A percentile compares a stretch with the other conserved stretches of the same genome.
Evolutionary conservation across 1,140 invertebrate genomes (phyloP).

Genomic region (Dendroctonus ponderosae): DNA sequence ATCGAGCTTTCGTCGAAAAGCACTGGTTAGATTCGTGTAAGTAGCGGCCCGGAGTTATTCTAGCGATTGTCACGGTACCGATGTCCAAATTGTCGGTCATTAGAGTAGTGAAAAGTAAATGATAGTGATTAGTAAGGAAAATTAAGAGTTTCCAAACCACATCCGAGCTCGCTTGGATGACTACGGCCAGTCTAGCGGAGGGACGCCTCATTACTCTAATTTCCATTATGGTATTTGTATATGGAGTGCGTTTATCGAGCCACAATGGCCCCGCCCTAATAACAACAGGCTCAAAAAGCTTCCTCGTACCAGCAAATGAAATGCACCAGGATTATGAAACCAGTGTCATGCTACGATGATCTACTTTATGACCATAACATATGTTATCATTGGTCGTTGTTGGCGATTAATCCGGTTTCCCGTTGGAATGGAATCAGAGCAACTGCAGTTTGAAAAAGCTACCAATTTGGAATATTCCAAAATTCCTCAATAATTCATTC

Average conservation of each 20-base stretch:
- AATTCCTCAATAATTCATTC: too few relatives aligned
- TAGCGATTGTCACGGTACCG: constrained; percentile 28
- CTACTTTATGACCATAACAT: neutral
- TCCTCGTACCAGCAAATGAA: constrained; percentile 40
- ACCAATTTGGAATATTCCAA: too few relatives aligned
- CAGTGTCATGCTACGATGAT: constrained; percentile 36
- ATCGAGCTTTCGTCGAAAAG: too few relatives aligned
- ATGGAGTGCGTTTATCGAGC: constrained; percentile 41
- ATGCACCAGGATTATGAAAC: constrained; percentile 36
- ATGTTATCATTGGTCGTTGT: too few relatives aligned
- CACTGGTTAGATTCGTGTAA: too few relatives aligned
- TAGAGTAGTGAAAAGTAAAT: constrained; percentile 33
- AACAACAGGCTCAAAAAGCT: constrained; percentile 37
- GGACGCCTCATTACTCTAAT: constrained; percentile 42
- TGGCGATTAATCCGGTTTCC: too few relatives aligned
- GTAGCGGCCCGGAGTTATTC: too few relatives aligned
- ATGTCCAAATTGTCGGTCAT: constrained; percentile 32
- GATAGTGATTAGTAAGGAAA: constrained; percentile 30
- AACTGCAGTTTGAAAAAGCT: too few relatives aligned
- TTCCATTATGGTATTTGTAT: constrained; percentile 39
- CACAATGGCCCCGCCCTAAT: constrained; percentile 40
- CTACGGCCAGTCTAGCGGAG: constrained; percentile 25
- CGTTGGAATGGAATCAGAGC: too few relatives aligned
- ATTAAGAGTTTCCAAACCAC: constrained; percentile 36
- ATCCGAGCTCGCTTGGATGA: constrained; percentile 26